phyloP scores from a whole-genome alignment of 92 coral and sea anemone species.

The Zoanthus gigantus region DNA sequence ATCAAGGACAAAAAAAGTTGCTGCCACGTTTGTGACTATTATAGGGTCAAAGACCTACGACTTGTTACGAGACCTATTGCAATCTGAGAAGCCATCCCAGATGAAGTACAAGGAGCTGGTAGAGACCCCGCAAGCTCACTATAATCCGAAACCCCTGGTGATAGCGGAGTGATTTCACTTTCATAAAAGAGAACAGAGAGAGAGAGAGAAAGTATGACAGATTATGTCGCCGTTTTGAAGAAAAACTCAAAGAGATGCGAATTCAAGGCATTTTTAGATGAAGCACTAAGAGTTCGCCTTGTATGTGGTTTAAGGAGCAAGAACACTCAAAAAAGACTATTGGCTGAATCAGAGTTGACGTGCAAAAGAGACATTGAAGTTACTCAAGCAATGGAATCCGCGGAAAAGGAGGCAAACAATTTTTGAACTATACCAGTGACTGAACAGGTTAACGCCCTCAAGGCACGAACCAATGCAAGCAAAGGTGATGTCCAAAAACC shows the following conservation, averaged over 20 bases:
- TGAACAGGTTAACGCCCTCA: slow-evolving; percentile 9
- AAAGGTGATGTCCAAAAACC: slow-evolving; percentile 18
- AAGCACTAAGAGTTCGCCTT: background rate
- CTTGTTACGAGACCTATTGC: slow-evolving; percentile 31
- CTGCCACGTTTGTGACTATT: slow-evolving; percentile 40
- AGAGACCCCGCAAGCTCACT: background rate
- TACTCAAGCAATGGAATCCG: slow-evolving; percentile 45
- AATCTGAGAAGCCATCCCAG: slow-evolving; percentile 46
- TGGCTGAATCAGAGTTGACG: slow-evolving; percentile 23
- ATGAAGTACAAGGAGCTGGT: slow-evolving; percentile 15
- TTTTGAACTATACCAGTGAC: slow-evolving; percentile 6
- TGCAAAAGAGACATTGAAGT: slow-evolving; percentile 31
- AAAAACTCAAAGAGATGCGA: too few relatives aligned
- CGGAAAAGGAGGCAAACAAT: slow-evolving; percentile 17
- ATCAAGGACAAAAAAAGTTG: slow-evolving; percentile 45
- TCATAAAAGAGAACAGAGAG: slow-evolving; percentile 10
- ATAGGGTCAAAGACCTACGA: slow-evolving; percentile 48
- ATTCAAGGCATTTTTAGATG: background rate
- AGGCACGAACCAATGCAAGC: slow-evolving; percentile 5
- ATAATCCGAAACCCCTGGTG: slow-evolving; percentile 18
- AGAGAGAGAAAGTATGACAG: background rate
- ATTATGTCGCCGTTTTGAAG: too few relatives aligned
- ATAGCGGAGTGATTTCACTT: slow-evolving; percentile 3
- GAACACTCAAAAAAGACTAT: background rate
- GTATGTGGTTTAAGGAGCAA: background rate